Evolutionary conservation across 2,888 invertebrate species (phyloP), one percentile per base, ranked within the genome.

Genomic region (Mystacides longicornis): DNA sequence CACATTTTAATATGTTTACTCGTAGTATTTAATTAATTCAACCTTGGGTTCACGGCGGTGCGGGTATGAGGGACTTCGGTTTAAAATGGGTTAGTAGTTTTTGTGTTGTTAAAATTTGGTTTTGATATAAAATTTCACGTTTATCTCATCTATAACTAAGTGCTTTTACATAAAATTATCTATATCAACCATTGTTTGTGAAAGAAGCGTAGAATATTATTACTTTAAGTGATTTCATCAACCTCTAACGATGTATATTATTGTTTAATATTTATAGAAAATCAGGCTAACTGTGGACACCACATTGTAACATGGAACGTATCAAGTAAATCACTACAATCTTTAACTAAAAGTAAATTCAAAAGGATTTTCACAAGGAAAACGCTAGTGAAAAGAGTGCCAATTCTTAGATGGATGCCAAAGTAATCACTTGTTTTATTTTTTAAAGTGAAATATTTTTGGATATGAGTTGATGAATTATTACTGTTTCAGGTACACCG

Each of bases 371-470:
- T 82, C 64, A 86, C 84, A 58, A 82, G 81, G 65, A 87, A 85
- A 72, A 83, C 80, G 60, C 73, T 91, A 21, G 79, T 83, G 70
- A 86, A 85, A 69, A 78, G 87, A 56, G 64, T 92, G 49, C 91
- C 93, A 4, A 78, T 92, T 53, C 68, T 86, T 5, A 71, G 69
- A 53, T 93, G 93, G 93, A 69, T 90, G 62, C 91, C 89, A 2
- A 81, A 78, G 65, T 72, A 58, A 69, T 3, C 16, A 37, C 11
- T 27, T 7, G 11, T 27, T 27, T 27, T 27, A 27, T 27, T 27
- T 27, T 27, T 5, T 7, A 27, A 11, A 27, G 11, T 27, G 5
- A 27, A 27, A 7, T 27, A 27, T 5, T 11, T 27, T 27, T 27
- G 5, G 27, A 11, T 69, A 66, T 37, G 49, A 37, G n/a, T n/a